Base-by-base conservation (phyloP, 2,797 vertebrate species). In the Muscicapa comitata region DNA sequence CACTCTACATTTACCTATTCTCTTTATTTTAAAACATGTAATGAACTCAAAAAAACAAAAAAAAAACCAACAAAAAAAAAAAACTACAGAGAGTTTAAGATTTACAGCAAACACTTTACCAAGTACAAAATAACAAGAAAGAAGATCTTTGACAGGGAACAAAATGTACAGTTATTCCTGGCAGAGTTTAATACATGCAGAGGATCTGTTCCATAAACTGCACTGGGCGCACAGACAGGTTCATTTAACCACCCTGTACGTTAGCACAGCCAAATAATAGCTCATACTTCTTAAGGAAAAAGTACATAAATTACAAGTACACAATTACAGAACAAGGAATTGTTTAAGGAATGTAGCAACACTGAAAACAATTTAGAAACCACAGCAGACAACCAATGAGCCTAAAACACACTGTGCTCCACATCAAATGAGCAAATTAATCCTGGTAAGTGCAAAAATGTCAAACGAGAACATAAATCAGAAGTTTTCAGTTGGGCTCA, bases 231-330 rank as follows among this genome's bases (percentile, higher is more conserved):
- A 75, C 8, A 62, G 84, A 63, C 42, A 93, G 72, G 51, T 86
- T 88, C 40, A 0, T 72, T 51, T 78, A 76, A 93, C 71, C 51
- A 66, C 43, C 73, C 73, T 70, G 71, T 54, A 71, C 0, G 0
- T 51, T 72, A 87, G 67, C 70, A 67, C 17, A 71, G 92, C 78
- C 90, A 95, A 95, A 51, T 67, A 91, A 89, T 2, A 88, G 92
- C 50, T 92, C 91, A 70, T 58, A 74, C 33, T 58, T 85, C 67
- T 66, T 57, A 45, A 42, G 38, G 24, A n/a, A 82, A 73, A 83
- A 47, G 19, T 54, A 59, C 6, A 77, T 77, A 85, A 87, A 93
- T 86, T 71, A 71, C 29, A 77, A 77, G 25, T 35, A 45, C 78
- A 94, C 31, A 57, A 33, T 75, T 62, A 43, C 20, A 87, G 68